phyloP scores from a whole-genome alignment of 1,140 invertebrate genomes.

The Penaeus vannamei region DNA sequence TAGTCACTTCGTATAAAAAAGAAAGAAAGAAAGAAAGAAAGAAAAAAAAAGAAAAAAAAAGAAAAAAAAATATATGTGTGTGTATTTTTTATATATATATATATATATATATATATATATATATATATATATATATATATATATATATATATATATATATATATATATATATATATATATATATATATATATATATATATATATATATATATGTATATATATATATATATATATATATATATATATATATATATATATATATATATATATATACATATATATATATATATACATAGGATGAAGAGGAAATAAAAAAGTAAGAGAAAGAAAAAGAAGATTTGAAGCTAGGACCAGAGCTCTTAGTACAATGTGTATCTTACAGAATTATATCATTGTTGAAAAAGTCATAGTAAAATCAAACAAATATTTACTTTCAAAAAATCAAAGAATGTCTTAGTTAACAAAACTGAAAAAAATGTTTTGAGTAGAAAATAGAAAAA shows the following conservation, averaged over 20 bases:
- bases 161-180: constrained; percentile 28
- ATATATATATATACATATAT: constrained; percentile 12
- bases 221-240: constrained; percentile 14
- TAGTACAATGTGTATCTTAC: constrained; percentile 6
- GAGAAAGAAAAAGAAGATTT: not conserved
- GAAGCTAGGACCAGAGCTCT: constrained; percentile 54
- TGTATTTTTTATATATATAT: constrained; percentile 8
- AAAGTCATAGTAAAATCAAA: too few species aligned
- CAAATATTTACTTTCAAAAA: too few species aligned
- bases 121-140: constrained; percentile 24
- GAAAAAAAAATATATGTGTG: not conserved
- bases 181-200: constrained; percentile 21
- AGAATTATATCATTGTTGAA: too few species aligned
- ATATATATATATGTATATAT: constrained; percentile 12
- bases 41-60: too few species aligned
- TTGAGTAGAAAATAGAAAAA: too few species aligned
- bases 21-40: not conserved
- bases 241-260: constrained; percentile 19
- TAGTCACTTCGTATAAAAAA: too few species aligned
- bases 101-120: constrained; percentile 25
- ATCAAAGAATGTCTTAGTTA: too few species aligned
- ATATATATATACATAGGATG: not conserved
- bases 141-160: constrained; percentile 21
- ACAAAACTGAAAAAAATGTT: too few species aligned
- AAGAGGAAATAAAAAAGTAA: not conserved